Evolutionary conservation across 1,140 invertebrate genomes (phyloP).

Genomic region (Pseudoatta argentina): DNA sequence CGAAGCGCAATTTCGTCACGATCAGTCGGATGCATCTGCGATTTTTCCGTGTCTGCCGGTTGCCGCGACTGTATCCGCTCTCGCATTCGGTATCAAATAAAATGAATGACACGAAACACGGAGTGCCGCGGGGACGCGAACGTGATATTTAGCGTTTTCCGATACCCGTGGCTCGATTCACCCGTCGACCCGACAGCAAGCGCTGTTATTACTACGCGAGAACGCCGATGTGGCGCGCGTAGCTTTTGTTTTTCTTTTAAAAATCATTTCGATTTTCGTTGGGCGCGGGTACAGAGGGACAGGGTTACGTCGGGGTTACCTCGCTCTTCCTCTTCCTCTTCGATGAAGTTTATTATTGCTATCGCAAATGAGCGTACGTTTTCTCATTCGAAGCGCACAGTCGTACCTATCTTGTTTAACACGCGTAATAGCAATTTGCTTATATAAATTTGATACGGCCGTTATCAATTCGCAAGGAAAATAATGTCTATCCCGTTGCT

Average conservation of each 20-base stretch:
- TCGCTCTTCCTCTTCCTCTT: not conserved
- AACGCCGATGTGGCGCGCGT: not conserved
- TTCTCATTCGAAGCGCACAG: constrained; percentile 9
- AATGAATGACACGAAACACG: constrained; percentile 81
- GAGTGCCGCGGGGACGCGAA: constrained; percentile 70
- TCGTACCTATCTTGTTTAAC: constrained; percentile 41
- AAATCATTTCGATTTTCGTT: constrained; percentile 62
- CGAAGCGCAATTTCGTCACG: constrained; percentile 13
- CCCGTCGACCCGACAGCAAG: constrained; percentile 38
- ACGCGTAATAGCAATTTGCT: constrained; percentile 41
- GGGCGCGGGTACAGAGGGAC: not conserved
- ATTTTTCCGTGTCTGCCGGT: constrained; percentile 43
- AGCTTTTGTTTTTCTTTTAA: constrained; percentile 69
- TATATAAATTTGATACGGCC: constrained; percentile 35
- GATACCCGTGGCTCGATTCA: constrained; percentile 74
- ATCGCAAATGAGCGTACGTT: constrained; percentile 12
- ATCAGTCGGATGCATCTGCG: constrained; percentile 15
- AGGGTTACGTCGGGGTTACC: not conserved
- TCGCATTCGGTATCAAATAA: constrained; percentile 73
- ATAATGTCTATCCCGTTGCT: not conserved
- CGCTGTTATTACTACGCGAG: constrained; percentile 66
- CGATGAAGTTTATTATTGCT: constrained; percentile 64
- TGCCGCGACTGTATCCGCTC: constrained; percentile 16
- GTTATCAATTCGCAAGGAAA: constrained; percentile 27
- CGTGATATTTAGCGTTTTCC: constrained; percentile 84